Base-by-base conservation (phyloP, 2,888 invertebrate genomes). In the Spilosoma lubricipeda region DNA sequence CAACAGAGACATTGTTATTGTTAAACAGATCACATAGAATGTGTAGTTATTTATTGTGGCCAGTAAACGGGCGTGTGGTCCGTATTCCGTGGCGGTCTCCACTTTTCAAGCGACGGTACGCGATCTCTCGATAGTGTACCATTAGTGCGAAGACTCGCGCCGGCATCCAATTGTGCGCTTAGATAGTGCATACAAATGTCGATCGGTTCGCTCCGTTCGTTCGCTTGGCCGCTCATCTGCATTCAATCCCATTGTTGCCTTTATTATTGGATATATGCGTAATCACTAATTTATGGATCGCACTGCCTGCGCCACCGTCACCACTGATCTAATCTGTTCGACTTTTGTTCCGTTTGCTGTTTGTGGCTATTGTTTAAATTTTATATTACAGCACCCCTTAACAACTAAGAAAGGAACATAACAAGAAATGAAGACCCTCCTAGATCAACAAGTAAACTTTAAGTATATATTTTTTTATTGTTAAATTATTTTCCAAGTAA, bases 111-210 rank as follows among this genome's bases (percentile, higher is more conserved):
- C 89, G 88, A 90, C 87, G 86, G 88, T 87, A 85, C 86, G 92
- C 93, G 95, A 95, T 95, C 92, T 91, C 87, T 91, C 92, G 95
- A 95, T 95, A 95, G 92, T 94, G 95, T 93, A 94, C 94, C 95
- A 95, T 95, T 95, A 95, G 95, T 94, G 95, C 95, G 94, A 95
- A 94, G 92, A 92, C 87, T 94, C 95, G 93, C 95, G 93, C 95
- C 95, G 95, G 93, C 94, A 89, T 94, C 95, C 95, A 95, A 95
- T 95, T 95, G 95, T 95, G 93, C 93, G 92, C 92, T 94, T 95
- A 94, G 95, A 95, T 95, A 95, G 92, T 93, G 95, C 93, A 95
- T 95, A 95, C 95, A 95, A 95, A 95, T 93, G 95, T 95, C 95
- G 94, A 94, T 93, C 94, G 93, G 90, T 82, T 82, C 86, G 87